Percentiles rank a stretch among this genome's conserved stretches.
These are phyloP conservation scores for Eupsittula cactorum DNA, from an alignment of 2,113 vertebrate species.

Conservation along the genomic window DNA sequence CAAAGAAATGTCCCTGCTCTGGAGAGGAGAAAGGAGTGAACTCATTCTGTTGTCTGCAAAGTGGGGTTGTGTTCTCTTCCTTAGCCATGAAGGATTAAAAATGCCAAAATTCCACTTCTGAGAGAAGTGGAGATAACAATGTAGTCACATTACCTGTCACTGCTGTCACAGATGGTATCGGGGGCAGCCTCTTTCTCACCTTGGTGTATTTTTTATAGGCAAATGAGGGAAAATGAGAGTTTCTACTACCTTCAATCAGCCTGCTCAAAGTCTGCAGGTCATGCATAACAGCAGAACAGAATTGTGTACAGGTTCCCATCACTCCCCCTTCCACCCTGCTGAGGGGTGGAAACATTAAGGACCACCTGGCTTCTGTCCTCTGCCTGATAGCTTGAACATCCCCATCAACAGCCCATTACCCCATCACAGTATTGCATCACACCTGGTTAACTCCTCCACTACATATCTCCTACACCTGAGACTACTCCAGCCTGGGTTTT, in stretches of 20 bases:
- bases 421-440: not conserved
- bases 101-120: not conserved
- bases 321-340: not conserved
- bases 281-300: not conserved
- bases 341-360: not conserved
- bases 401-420: not conserved
- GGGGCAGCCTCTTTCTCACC: not conserved
- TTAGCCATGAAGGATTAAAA: not conserved
- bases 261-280: not conserved
- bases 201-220: not conserved
- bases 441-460: not conserved
- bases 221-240: not conserved
- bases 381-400: not conserved
- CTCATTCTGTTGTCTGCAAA: not conserved
- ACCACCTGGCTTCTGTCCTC: not conserved
- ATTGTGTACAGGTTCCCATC: not conserved
- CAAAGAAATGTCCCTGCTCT: not conserved
- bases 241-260: not conserved
- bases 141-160: not conserved
- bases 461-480: not conserved
- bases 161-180: not conserved
- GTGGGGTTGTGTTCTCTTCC: not conserved
- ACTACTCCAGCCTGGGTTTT: not conserved
- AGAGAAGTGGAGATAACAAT: not conserved
- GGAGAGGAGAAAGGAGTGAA: not conserved